Conservation (phyloP, 2,888 invertebrate genomes). For the Drosophila phalerata region DNA sequence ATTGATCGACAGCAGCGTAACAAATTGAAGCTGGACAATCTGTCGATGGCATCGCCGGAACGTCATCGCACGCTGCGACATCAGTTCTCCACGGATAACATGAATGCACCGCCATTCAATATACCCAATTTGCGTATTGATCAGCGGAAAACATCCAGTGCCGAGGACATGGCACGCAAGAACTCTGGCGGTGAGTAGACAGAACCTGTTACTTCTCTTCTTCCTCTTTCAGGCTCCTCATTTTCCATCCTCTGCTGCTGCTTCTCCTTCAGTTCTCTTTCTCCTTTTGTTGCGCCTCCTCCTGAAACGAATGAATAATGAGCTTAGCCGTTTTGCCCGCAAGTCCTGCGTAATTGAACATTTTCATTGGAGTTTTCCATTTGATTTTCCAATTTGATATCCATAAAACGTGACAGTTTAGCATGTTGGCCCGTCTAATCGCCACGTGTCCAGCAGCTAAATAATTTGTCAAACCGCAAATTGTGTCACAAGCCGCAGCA, state of each 20-base stretch:
- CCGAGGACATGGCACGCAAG: constrained; percentile 96
- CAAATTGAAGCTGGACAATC: constrained; percentile 94
- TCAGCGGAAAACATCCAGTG: constrained; percentile 95
- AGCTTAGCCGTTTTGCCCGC: constrained; percentile 42
- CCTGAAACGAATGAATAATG: constrained; percentile 40
- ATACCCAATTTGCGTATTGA: constrained; percentile 95
- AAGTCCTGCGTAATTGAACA: constrained; percentile 47
- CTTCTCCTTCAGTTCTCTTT: background rate
- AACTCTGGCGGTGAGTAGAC: constrained; percentile 90
- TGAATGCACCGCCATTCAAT: constrained; percentile 93
- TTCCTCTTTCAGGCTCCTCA: background rate
- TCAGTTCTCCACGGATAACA: constrained; percentile 94
- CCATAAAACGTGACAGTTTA: constrained; percentile 67
- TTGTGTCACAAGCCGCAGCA: constrained; percentile 42
- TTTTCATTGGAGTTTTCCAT: constrained; percentile 49
- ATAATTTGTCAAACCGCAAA: constrained; percentile 57
- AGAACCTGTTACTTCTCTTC: background rate
- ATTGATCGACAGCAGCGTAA: constrained; percentile 95
- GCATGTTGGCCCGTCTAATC: constrained; percentile 41
- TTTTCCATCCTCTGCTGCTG: background rate
- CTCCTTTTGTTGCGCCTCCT: background rate
- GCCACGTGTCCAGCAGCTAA: constrained; percentile 36
- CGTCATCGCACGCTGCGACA: constrained; percentile 91
- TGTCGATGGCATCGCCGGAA: constrained; percentile 91
- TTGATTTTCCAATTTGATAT: constrained; percentile 60